Evolutionary conservation across 2,797 vertebrate species (phyloP).

Genomic region (Coilia nasus): DNA sequence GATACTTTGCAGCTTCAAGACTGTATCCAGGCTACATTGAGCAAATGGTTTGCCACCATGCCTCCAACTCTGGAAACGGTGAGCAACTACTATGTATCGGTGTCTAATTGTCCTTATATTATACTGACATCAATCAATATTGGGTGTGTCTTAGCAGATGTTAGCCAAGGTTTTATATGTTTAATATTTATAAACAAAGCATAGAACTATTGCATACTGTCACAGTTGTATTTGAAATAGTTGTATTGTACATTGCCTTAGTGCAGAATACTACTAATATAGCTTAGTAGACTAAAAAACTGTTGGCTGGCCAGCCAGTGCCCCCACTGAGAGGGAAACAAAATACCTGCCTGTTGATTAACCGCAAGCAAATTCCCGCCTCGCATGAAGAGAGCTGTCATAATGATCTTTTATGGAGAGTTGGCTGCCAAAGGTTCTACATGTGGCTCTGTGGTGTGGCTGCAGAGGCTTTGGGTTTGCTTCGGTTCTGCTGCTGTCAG

Average conservation of each 20-base stretch:
- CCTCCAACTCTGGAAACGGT: slow-evolving; percentile 73
- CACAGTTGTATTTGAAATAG: background rate
- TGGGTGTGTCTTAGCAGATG: background rate
- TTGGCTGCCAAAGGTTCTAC: slow-evolving; percentile 62
- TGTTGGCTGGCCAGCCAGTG: background rate
- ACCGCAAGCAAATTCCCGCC: slow-evolving; percentile 58
- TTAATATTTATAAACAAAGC: background rate
- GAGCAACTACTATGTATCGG: slow-evolving; percentile 42
- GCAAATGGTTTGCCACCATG: slow-evolving; percentile 85
- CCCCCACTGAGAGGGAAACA: slow-evolving; percentile 47
- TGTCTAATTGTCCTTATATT: background rate
- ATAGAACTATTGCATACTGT: background rate
- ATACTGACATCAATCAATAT: background rate
- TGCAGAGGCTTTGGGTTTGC: slow-evolving; percentile 23
- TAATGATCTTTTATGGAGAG: slow-evolving; percentile 70
- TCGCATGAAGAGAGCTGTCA: slow-evolving; percentile 69
- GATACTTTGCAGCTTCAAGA: slow-evolving; percentile 85
- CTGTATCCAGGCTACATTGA: slow-evolving; percentile 91
- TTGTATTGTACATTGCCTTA: background rate
- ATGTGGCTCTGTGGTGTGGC: slow-evolving; percentile 48
- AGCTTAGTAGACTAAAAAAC: background rate
- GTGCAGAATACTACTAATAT: too few species aligned
- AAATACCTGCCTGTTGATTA: slow-evolving; percentile 48
- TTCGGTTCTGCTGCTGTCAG: slow-evolving; percentile 59
- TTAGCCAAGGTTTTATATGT: background rate